Evolutionary conservation across 2,797 vertebrate species (phyloP).

Genomic region (Falco peregrinus): DNA sequence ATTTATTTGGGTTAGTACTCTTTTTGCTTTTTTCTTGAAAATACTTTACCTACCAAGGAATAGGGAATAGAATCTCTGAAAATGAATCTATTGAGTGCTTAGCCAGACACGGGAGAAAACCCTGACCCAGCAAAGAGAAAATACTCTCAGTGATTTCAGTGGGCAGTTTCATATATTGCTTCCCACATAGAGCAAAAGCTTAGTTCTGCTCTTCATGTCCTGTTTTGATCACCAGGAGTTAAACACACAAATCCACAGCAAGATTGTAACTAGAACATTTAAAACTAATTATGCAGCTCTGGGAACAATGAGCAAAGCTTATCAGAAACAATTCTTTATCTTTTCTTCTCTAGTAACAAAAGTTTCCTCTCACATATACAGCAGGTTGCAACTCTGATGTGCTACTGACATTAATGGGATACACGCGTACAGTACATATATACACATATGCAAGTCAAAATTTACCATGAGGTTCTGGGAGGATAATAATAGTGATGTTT

Average conservation of each 20-base stretch:
- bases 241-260: slow-evolving; percentile 11
- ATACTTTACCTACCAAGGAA: slow-evolving; percentile 24
- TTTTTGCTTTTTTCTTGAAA: slow-evolving; percentile 15
- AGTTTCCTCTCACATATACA: not conserved
- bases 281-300: slow-evolving; percentile 21
- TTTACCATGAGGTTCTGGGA: not conserved
- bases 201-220: slow-evolving; percentile 4
- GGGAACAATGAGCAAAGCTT: slow-evolving; percentile 24
- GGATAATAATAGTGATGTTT: not conserved
- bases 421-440: not conserved
- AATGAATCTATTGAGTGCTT: slow-evolving; percentile 16
- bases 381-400: not conserved
- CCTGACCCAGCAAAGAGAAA: slow-evolving; percentile 21
- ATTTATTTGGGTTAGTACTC: slow-evolving; percentile 30
- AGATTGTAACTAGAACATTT: not conserved
- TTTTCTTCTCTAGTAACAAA: not conserved
- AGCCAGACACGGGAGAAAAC: slow-evolving; percentile 25
- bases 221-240: not conserved
- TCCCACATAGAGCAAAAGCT: not conserved
- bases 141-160: not conserved
- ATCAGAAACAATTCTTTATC: slow-evolving; percentile 1
- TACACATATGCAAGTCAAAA: not conserved
- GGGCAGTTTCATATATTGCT: not conserved
- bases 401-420: not conserved
- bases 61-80: slow-evolving; percentile 24